Evolutionary conservation across 2,797 vertebrate species (phyloP).

Genomic region (Adrianichthys oophorus): DNA sequence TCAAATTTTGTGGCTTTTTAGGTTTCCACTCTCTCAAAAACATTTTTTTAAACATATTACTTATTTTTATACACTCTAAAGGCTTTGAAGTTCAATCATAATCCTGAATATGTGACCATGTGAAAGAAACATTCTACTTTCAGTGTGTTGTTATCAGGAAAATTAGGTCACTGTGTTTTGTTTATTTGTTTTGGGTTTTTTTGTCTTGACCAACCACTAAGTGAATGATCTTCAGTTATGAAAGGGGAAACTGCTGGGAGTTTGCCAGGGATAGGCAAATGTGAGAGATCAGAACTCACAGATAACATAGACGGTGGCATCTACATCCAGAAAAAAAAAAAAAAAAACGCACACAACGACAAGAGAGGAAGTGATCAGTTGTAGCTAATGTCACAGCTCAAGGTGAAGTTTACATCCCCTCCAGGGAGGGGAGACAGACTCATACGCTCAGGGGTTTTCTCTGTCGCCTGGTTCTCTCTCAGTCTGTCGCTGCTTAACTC

Average conservation of each 20-base stretch:
- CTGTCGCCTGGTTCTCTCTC: conserved; percentile 15
- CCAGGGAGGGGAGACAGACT: conserved; percentile 14
- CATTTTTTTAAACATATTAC: no score
- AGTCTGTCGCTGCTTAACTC: conserved; percentile 10
- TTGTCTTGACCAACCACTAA: conserved; percentile 1
- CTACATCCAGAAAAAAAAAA: conserved; percentile 17
- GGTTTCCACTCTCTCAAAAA: no score
- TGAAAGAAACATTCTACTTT: not conserved
- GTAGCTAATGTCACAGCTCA: conserved; percentile 23
- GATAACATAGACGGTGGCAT: conserved; percentile 44
- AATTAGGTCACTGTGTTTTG: not conserved
- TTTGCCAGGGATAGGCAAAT: conserved; percentile 75
- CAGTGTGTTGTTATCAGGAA: conserved; percentile 10
- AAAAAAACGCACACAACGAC: conserved; percentile 27
- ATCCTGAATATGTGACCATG: no score
- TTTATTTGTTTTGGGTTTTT: conserved; percentile 1
- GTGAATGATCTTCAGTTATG: conserved; percentile 11
- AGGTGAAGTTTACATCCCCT: conserved; percentile 23
- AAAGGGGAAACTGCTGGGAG: conserved; percentile 50
- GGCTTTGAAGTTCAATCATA: no score
- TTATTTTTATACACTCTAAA: no score
- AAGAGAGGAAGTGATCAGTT: conserved; percentile 65
- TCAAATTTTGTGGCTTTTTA: no score
- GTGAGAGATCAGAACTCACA: conserved; percentile 56
- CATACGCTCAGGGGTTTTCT: conserved; percentile 21